Conservation (phyloP, 2,797 vertebrate genomes). For the Uromys caudimaculatus region DNA sequence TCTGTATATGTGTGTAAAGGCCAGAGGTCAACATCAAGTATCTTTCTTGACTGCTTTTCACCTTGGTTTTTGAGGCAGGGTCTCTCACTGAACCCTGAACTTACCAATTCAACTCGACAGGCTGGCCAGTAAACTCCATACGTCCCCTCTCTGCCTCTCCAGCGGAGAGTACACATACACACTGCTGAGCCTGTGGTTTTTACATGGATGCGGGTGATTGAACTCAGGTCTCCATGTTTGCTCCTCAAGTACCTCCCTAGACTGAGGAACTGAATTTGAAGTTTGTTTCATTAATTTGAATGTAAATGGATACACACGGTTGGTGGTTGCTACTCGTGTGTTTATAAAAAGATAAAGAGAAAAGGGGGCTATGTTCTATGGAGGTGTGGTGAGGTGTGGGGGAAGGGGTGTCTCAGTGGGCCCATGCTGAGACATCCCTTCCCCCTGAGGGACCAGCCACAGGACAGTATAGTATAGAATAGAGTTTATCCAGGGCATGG, state of each 20-base stretch:
- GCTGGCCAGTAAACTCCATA: neutral
- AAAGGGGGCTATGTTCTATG: too few relatives aligned
- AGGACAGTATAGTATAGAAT: too few relatives aligned
- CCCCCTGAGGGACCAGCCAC: too few relatives aligned
- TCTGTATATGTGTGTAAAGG: neutral
- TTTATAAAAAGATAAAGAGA: too few relatives aligned
- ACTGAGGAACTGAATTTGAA: neutral
- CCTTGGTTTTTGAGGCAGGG: neutral
- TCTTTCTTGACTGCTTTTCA: neutral
- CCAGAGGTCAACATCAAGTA: neutral
- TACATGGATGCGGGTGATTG: neutral
- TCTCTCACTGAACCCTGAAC: neutral
- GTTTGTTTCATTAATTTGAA: constrained; percentile 25
- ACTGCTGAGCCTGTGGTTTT: neutral
- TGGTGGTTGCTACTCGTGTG: neutral
- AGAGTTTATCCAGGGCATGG: too few relatives aligned
- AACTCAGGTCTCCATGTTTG: neutral
- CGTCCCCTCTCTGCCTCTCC: too few relatives aligned
- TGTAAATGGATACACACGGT: neutral
- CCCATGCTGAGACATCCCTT: too few relatives aligned
- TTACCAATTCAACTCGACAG: neutral
- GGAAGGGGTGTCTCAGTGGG: too few relatives aligned
- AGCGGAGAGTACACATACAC: neutral
- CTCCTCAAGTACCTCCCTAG: too few relatives aligned
- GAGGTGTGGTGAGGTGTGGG: too few relatives aligned